Conservation (phyloP, 2,113 vertebrate genomes). For the Trogon melanurus region DNA sequence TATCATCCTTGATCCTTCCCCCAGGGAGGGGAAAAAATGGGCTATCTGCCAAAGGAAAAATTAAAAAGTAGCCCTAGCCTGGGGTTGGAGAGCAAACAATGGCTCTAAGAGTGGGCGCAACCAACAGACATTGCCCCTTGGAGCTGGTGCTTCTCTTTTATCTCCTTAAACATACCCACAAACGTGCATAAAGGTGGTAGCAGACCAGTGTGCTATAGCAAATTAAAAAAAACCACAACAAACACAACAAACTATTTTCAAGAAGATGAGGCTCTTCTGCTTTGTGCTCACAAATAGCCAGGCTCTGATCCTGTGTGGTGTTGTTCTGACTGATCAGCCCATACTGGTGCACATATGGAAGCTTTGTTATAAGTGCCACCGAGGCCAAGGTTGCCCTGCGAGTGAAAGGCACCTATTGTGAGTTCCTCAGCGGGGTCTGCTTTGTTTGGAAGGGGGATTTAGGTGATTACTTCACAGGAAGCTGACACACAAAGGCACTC, state of each 20-base stretch:
- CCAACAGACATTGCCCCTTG: background rate
- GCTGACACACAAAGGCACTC: conserved; percentile 59
- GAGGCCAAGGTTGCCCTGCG: conserved; percentile 43
- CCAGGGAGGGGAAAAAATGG: background rate
- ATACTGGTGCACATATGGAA: conserved; percentile 64
- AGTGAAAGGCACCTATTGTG: conserved; percentile 66
- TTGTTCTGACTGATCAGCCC: conserved; percentile 23
- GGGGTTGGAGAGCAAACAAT: conserved; percentile 2
- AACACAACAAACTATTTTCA: too few relatives aligned
- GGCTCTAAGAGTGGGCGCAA: background rate
- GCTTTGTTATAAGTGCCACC: conserved; percentile 23
- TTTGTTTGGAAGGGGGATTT: conserved; percentile 45
- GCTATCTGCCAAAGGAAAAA: conserved; percentile 32
- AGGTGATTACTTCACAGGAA: conserved; percentile 51
- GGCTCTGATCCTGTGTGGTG: background rate
- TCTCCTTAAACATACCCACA: background rate
- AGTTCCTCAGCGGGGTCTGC: conserved; percentile 48
- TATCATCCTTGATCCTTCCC: background rate
- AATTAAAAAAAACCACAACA: background rate
- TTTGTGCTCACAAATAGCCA: background rate
- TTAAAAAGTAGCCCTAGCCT: background rate
- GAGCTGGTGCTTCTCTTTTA: background rate
- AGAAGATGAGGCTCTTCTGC: background rate
- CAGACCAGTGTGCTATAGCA: background rate
- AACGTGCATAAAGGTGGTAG: background rate